Percentiles rank a stretch among this genome's conserved stretches.
phyloP scores from a whole-genome alignment of 2,888 invertebrate species.

The Eurois occulta region DNA sequence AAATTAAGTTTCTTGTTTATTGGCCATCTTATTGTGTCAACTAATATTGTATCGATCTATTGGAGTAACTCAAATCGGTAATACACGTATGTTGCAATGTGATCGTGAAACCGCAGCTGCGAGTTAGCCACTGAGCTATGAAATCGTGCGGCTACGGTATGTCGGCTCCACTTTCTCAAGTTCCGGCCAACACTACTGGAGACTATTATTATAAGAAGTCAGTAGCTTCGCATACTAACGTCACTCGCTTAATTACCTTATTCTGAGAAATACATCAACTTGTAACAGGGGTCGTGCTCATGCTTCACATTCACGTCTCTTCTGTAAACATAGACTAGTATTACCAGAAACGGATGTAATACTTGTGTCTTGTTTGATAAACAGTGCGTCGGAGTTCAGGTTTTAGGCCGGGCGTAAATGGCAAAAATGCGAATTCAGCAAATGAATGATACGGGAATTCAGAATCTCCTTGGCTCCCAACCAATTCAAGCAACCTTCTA shows the following conservation, averaged over 20 bases:
- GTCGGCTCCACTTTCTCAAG: constrained; percentile 86
- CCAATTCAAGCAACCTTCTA: background rate
- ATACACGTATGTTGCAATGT: constrained; percentile 74
- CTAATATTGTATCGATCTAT: constrained; percentile 47
- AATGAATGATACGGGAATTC: background rate
- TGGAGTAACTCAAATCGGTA: constrained; percentile 55
- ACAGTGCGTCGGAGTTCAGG: constrained; percentile 20
- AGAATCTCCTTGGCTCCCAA: background rate
- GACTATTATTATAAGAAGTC: constrained; percentile 45
- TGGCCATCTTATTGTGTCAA: constrained; percentile 16
- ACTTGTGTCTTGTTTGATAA: constrained; percentile 25
- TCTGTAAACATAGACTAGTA: constrained; percentile 11
- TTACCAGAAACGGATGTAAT: constrained; percentile 20
- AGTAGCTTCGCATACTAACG: constrained; percentile 29
- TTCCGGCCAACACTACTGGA: constrained; percentile 68
- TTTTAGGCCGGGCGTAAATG: background rate
- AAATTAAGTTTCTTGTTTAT: background rate
- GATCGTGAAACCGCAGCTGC: constrained; percentile 83
- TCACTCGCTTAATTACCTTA: background rate
- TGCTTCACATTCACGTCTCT: constrained; percentile 1
- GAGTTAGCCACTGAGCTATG: constrained; percentile 86
- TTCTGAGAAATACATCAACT: constrained; percentile 1
- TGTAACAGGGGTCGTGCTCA: background rate
- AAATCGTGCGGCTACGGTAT: constrained; percentile 87
- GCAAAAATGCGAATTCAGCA: background rate